Percentiles rank a stretch among this genome's conserved stretches.
These are phyloP conservation scores for Halictus quadricinctus DNA, from an alignment of 2,888 invertebrate species.

Conservation along the genomic window DNA sequence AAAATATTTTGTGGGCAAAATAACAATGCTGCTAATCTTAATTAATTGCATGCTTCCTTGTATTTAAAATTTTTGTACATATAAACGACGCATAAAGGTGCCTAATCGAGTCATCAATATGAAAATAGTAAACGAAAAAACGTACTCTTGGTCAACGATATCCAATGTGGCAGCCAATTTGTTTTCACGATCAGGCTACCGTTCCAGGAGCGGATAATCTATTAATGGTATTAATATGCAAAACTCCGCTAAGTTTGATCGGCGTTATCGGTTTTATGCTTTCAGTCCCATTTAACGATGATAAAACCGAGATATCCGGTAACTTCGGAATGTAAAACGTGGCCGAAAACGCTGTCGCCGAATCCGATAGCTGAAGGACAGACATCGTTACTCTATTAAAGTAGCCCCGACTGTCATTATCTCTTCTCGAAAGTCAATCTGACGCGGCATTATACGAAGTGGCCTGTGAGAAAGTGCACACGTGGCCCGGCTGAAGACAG, in stretches of 20 bases:
- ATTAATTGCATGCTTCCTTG: not conserved
- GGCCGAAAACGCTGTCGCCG: constrained; percentile 10
- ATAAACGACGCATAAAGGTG: not conserved
- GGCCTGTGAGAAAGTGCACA: constrained; percentile 45
- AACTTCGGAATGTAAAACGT: constrained; percentile 17
- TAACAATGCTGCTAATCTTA: not conserved
- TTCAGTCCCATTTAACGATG: constrained; percentile 21
- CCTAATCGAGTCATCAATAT: not conserved
- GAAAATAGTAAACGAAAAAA: not conserved
- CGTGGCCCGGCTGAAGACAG: constrained; percentile 65
- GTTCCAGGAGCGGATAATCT: not conserved
- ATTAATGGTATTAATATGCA: constrained; percentile 25
- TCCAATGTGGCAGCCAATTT: not conserved
- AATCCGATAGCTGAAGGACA: constrained; percentile 28
- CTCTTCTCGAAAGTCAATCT: constrained; percentile 48
- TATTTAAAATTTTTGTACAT: not conserved
- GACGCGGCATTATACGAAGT: constrained; percentile 41
- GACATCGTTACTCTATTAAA: constrained; percentile 35
- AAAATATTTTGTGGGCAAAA: not conserved
- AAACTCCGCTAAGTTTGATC: not conserved
- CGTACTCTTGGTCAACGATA: not conserved
- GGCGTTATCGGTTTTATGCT: not conserved
- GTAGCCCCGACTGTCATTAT: constrained; percentile 52
- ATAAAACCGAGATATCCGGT: not conserved
- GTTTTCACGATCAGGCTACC: not conserved